Base-by-base conservation (phyloP, 2,888 invertebrate species). In the Dicroscelio sp. region DNA sequence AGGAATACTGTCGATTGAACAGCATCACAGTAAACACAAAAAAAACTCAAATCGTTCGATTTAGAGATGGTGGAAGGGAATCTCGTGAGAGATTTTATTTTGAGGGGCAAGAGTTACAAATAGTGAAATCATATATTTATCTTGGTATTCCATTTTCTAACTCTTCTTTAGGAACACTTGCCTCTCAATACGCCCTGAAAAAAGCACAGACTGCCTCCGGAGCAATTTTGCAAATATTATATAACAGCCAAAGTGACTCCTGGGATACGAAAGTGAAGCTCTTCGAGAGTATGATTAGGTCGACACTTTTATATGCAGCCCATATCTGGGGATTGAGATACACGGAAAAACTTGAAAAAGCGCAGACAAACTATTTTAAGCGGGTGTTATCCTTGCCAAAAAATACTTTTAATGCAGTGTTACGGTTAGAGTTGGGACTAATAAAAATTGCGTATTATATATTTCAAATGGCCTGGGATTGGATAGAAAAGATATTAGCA, bases 251-350 rank as follows among this genome's bases (percentile, higher is more conserved):
- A 20, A n/a, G 31, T 20, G 65, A 65, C 17, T 65, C 65, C 30
- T 65, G 65, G 33, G 65, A 65, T 14, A 30, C 31, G 20, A 65
- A 65, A 30, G 2, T 30, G 17, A 65, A 65, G 65, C 65, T 65
- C 23, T 31, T 33, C 31, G 33, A 65, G 17, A 31, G 31, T 5
- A 65, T 65, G 5, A 33, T 65, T 31, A 31, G 20, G 6, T 55
- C 82, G 23, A 82, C 82, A 5, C 71, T 82, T 48, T 25, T 82
- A 33, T 82, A 82, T 20, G 52, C 69, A 5, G 82, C 82, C n/a
- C 69, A 69, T 52, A 82, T 82, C 20, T 82, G 55, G 67, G 82
- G 69, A 23, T 30, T 76, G 10, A 17, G 76, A 76, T 76, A 76
- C 23, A 14, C 31, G 31, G 55, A 55, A 10, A 55, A 76, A 10